Evolutionary conservation across 2,888 invertebrate species (phyloP).

Genomic region (Ferdinandea cuprea): DNA sequence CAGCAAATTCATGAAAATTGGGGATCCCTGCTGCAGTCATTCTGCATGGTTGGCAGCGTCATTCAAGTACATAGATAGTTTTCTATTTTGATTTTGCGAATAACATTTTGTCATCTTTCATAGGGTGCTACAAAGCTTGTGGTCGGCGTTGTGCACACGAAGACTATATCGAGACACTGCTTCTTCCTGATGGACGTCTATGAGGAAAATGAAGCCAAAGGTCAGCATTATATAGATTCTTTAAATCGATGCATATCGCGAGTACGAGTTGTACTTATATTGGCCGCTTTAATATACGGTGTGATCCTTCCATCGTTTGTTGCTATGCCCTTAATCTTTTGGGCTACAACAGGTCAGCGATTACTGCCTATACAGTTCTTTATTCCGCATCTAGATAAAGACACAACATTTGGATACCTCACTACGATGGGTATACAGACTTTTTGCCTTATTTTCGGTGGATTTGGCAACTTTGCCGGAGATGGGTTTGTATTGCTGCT

Average conservation of each 20-base stretch:
- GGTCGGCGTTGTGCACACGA: constrained; percentile 14
- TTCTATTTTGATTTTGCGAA: not conserved
- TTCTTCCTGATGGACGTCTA: constrained; percentile 30
- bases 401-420: constrained; percentile 59
- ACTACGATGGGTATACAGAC: constrained; percentile 56
- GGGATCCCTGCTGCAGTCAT: constrained; percentile 48
- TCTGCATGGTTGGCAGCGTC: constrained; percentile 60
- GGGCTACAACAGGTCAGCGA: constrained; percentile 39
- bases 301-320: constrained; percentile 7
- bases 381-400: constrained; percentile 63
- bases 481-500: constrained; percentile 68
- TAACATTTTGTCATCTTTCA: not conserved
- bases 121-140: constrained; percentile 65
- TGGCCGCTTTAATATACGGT: constrained; percentile 32
- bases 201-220: constrained; percentile 48
- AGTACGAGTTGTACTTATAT: constrained; percentile 24
- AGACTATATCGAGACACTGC: rapidly evolving
- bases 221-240: constrained; percentile 27
- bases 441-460: constrained; percentile 53
- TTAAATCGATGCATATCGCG: constrained; percentile 49
- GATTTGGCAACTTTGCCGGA: constrained; percentile 70
- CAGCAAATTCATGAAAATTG: constrained; percentile 46
- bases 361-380: constrained; percentile 57
- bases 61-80: constrained; percentile 21
- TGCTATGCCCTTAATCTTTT: constrained; percentile 39